Conservation (phyloP, 2,797 vertebrate genomes). For the Momotus momota region DNA sequence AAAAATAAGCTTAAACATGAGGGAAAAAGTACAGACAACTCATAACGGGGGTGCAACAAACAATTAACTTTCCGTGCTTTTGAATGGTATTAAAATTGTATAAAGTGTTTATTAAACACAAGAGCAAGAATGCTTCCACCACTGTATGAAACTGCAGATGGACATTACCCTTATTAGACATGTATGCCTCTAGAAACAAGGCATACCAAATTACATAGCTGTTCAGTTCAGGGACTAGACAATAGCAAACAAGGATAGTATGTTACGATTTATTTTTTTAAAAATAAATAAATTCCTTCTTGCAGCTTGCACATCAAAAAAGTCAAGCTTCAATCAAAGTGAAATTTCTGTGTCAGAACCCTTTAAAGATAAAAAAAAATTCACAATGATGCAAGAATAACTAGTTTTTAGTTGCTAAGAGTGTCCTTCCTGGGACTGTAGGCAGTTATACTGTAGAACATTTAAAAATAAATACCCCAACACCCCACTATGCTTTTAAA, state of each 20-base stretch:
- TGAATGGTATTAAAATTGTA: conserved; percentile 14
- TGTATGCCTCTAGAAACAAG: not conserved
- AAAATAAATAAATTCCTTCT: not conserved
- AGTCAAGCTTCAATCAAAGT: not conserved
- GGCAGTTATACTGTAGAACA: not conserved
- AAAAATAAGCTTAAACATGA: conserved; percentile 53
- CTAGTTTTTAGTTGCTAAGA: not conserved
- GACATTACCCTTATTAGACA: not conserved
- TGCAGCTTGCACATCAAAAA: not conserved
- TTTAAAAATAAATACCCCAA: not conserved
- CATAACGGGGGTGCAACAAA: conserved; percentile 76
- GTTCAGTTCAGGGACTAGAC: not conserved
- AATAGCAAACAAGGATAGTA: not conserved
- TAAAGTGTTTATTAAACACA: not conserved
- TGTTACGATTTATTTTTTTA: not conserved
- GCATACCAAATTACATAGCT: not conserved
- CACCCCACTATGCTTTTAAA: not conserved
- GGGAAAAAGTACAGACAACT: conserved; percentile 40
- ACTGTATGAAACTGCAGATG: not conserved
- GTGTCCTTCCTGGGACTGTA: not conserved
- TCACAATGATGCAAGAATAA: not conserved
- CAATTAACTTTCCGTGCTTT: conserved; percentile 77
- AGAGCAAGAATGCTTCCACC: not conserved
- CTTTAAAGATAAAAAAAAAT: not conserved
- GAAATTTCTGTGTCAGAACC: not conserved